These are phyloP conservation scores for Phenganax marumi DNA, from an alignment of 92 coral and sea anemone species.

Conservation along the genomic window DNA sequence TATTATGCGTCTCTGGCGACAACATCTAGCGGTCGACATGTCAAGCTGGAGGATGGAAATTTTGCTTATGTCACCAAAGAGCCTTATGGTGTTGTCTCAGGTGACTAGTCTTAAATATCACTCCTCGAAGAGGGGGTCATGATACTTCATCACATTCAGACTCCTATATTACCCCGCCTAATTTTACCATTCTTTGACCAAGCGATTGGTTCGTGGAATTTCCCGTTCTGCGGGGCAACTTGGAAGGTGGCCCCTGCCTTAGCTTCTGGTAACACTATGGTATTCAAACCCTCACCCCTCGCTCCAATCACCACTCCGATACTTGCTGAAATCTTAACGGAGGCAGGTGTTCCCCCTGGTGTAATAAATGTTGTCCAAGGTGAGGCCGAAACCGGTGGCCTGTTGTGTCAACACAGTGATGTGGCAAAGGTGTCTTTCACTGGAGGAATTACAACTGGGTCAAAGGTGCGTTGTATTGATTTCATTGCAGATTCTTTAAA, in stretches of 20 bases:
- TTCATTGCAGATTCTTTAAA: not conserved
- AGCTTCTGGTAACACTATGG: conserved; percentile 92
- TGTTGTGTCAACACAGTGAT: conserved; percentile 72
- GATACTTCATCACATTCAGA: not conserved
- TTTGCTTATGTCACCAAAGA: conserved; percentile 89
- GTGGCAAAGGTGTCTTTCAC: conserved; percentile 89
- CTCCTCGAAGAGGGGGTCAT: not conserved
- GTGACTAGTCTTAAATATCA: conserved; percentile 37
- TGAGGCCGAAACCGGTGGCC: conserved; percentile 77
- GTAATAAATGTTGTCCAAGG: conserved; percentile 86
- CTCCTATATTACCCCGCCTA: not conserved
- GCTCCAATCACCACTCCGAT: conserved; percentile 81
- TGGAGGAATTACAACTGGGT: conserved; percentile 91
- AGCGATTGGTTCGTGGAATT: conserved; percentile 99
- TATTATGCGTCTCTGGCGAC: conserved; percentile 93
- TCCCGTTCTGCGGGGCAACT: conserved; percentile 80
- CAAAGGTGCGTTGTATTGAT: conserved; percentile 56
- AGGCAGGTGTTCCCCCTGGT: conserved; percentile 86
- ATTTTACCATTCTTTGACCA: not conserved
- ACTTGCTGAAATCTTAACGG: conserved; percentile 82
- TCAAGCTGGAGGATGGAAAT: conserved; percentile 77
- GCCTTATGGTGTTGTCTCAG: conserved; percentile 91
- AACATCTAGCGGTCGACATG: conserved; percentile 76
- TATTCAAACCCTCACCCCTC: conserved; percentile 90
- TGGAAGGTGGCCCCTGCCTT: conserved; percentile 95